These are phyloP conservation scores for Loxodonta africana DNA, from an alignment of 2,113 vertebrate genomes.

Conservation along the genomic window DNA sequence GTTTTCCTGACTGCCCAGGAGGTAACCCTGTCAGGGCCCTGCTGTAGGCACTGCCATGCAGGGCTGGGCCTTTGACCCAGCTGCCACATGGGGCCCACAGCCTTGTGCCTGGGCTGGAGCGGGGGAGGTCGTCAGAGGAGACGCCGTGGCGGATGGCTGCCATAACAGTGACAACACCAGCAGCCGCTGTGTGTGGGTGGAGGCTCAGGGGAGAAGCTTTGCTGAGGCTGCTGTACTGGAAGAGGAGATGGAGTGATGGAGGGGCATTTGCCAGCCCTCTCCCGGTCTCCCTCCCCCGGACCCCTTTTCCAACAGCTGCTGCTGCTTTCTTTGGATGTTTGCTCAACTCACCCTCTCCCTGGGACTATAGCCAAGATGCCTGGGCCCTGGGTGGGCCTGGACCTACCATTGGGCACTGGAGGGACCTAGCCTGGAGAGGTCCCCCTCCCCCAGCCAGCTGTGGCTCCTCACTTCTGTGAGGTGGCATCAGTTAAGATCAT, in stretches of 20 bases:
- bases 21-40: background rate
- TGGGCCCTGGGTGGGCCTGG: background rate
- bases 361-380: conserved; percentile 7
- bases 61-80: background rate
- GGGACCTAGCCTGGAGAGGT: background rate
- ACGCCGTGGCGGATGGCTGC: background rate
- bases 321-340: conserved; percentile 77
- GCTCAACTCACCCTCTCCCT: conserved; percentile 17
- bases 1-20: background rate
- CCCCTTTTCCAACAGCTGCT: conserved; percentile 70
- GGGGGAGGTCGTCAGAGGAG: background rate
- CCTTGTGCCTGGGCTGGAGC: background rate
- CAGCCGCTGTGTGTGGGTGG: background rate
- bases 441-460: accelerated
- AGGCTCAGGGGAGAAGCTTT: background rate
- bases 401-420: background rate
- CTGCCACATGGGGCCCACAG: background rate
- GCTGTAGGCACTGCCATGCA: background rate
- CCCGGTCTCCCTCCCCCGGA: background rate
- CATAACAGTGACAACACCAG: background rate
- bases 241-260: background rate
- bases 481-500: background rate
- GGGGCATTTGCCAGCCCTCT: background rate
- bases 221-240: background rate
- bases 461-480: too few relatives aligned